A percentile compares a stretch with the other conserved stretches of the same genome.
phyloP scores from a whole-genome alignment of 2,113 vertebrate genomes.

The Thermophis baileyi region DNA sequence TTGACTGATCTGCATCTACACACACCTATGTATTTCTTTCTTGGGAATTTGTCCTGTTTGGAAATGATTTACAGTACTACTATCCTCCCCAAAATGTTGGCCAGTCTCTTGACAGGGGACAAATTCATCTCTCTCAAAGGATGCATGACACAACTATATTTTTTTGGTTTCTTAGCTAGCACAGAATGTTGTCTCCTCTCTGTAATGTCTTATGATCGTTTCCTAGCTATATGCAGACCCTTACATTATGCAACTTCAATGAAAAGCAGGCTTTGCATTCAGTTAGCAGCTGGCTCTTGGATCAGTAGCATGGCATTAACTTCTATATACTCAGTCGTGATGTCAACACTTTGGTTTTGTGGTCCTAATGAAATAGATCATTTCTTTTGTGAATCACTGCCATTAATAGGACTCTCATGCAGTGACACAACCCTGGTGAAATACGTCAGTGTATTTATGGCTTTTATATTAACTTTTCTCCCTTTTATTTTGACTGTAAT shows the following conservation, averaged over 20 bases:
- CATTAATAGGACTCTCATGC: background rate
- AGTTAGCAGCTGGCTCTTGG: background rate
- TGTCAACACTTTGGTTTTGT: constrained; percentile 49
- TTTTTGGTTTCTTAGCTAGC: constrained; percentile 32
- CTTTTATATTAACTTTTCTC: background rate
- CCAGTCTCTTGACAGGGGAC: background rate
- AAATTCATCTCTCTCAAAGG: background rate
- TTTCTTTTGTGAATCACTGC: constrained; percentile 5
- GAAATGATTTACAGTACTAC: background rate
- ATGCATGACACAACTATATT: background rate
- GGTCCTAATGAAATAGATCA: constrained; percentile 19
- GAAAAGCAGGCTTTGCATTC: constrained; percentile 13
- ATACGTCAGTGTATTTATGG: background rate
- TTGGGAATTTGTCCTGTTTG: background rate
- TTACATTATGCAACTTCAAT: background rate
- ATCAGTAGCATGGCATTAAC: constrained; percentile 39
- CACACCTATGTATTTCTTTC: constrained; percentile 54
- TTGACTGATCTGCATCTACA: constrained; percentile 35
- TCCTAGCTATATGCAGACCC: background rate
- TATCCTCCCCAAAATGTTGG: background rate
- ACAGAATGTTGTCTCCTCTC: constrained; percentile 32
- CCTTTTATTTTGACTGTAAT: background rate
- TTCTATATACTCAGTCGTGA: constrained; percentile 6
- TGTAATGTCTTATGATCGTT: constrained; percentile 13
- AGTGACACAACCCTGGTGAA: background rate